Evolutionary conservation across 2,113 vertebrate genomes (phyloP), one percentile per base, ranked within the genome.

Genomic region (Maccullochella peelii): DNA sequence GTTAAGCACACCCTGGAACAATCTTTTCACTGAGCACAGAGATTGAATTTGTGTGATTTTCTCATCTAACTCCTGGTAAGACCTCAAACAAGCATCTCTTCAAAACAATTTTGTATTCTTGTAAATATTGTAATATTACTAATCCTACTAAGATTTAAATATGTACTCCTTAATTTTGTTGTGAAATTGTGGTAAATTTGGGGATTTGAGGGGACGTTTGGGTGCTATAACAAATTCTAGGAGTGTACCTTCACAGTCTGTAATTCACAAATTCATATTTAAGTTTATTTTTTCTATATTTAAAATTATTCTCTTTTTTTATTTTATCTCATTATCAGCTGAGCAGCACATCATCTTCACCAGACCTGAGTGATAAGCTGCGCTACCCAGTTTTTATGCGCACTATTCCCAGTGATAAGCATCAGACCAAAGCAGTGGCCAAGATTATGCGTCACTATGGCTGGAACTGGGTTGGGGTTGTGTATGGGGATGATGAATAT

Each of bases 391-490:
- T 85, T 30, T 93, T 95, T 57, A 20, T 95, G 0, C 93, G 94
- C 23, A 95, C 94, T 7, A 58, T 95, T 33, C 94, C 95, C 47
- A 95, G 92, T 77, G 95, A 96, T 36, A 70, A 61, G 11, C 87
- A 95, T 79, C 94, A 95, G 78, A 94, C 90, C 1, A 69, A 83
- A 70, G 95, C 95, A 1, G 7, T 95, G 49, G 90, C 90, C 9
- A 79, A 84, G 59, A 61, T 95, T 2, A 90, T 95, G 89, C 40
- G 38, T 1, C 33, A 82, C 47, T 94, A 82, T 33, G 2, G 10
- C 0, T 96, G 95, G 95, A 88, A 93, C 74, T 96, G 94, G 94
- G 84, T 96, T 2, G 94, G 94, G 0, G 83, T 96, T 3, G 90
- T 96, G 57, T 89, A 90, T 8, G 88, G 81, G 3, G 94, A 96